Percentiles rank a stretch among this genome's conserved stretches.
These are phyloP conservation scores for Gryllus longicercus DNA, from an alignment of 2,888 invertebrate species.

Conservation along the genomic window DNA sequence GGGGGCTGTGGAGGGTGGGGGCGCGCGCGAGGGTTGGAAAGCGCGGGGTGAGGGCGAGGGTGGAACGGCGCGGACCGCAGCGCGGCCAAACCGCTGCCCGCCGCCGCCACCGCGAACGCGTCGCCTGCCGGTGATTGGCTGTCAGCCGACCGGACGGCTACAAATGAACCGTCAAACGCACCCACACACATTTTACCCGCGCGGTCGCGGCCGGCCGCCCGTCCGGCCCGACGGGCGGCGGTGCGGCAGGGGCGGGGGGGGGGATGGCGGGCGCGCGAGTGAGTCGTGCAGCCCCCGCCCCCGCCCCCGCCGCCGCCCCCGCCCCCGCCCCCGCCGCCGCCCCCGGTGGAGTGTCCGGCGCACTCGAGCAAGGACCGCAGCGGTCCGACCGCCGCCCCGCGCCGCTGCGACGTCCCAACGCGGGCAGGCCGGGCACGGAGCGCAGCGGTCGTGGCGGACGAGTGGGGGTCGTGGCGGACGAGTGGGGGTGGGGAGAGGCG, in stretches of 20 bases:
- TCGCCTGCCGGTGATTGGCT: conserved; percentile 7
- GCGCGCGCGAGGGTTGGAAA: too few relatives aligned
- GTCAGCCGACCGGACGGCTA: conserved; percentile 10
- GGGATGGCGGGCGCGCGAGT: not conserved
- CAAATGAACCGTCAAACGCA: conserved; percentile 17
- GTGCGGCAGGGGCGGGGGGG: not conserved
- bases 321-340: too few relatives aligned
- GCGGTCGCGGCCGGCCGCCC: not conserved
- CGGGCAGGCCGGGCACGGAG: too few relatives aligned
- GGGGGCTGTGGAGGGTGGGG: too few relatives aligned
- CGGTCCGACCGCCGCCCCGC: not conserved
- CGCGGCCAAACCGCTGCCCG: not conserved
- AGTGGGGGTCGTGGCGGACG: too few relatives aligned
- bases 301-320: too few relatives aligned
- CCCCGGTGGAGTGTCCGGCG: conserved; percentile 43
- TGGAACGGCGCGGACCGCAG: conserved; percentile 6
- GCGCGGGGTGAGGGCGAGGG: not conserved
- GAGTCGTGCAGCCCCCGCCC: too few relatives aligned
- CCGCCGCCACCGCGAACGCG: not conserved
- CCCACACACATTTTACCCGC: conserved; percentile 6
- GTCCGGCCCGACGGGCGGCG: not conserved
- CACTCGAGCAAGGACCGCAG: conserved; percentile 38
- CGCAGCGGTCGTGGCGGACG: too few relatives aligned
- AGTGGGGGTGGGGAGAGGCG: too few relatives aligned
- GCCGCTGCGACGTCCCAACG: too few relatives aligned